Evolutionary conservation across 2,113 vertebrate genomes (phyloP).

Genomic region (Anarrhichthys ocellatus): DNA sequence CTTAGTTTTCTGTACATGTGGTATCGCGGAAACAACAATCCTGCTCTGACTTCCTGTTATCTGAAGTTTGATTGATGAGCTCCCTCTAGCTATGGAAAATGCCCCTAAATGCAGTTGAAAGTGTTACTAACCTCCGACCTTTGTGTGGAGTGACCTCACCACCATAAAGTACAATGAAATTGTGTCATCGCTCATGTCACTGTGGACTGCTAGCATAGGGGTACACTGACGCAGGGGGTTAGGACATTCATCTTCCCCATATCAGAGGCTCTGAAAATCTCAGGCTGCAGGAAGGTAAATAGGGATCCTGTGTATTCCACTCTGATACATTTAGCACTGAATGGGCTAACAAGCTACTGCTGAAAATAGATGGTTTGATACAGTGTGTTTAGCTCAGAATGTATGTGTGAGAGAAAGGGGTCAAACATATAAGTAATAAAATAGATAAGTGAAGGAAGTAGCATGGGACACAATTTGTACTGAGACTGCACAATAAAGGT

Average conservation of each 20-base stretch:
- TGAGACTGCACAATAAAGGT: neutral
- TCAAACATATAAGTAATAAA: constrained; percentile 19
- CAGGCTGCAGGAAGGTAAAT: constrained; percentile 14
- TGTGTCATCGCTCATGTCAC: constrained; percentile 45
- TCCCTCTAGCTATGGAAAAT: neutral
- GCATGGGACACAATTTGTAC: neutral
- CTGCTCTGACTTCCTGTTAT: constrained; percentile 9
- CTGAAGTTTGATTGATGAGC: constrained; percentile 45
- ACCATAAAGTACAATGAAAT: constrained; percentile 32
- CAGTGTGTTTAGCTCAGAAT: neutral
- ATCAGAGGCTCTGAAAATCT: constrained; percentile 33
- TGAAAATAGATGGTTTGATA: neutral
- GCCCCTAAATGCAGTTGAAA: constrained; percentile 9
- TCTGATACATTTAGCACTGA: neutral
- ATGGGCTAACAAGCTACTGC: neutral
- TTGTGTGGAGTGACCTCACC: neutral
- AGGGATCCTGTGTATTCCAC: constrained; percentile 14
- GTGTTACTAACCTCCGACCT: constrained; percentile 30
- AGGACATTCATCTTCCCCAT: constrained; percentile 50
- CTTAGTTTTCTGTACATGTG: neutral
- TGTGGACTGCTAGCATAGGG: constrained; percentile 8
- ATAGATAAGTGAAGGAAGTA: neutral
- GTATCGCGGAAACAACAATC: neutral
- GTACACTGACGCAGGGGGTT: constrained; percentile 14
- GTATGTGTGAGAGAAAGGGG: neutral